Base-by-base conservation (phyloP, 2,888 invertebrate species). In the Masnerella sp. region DNA sequence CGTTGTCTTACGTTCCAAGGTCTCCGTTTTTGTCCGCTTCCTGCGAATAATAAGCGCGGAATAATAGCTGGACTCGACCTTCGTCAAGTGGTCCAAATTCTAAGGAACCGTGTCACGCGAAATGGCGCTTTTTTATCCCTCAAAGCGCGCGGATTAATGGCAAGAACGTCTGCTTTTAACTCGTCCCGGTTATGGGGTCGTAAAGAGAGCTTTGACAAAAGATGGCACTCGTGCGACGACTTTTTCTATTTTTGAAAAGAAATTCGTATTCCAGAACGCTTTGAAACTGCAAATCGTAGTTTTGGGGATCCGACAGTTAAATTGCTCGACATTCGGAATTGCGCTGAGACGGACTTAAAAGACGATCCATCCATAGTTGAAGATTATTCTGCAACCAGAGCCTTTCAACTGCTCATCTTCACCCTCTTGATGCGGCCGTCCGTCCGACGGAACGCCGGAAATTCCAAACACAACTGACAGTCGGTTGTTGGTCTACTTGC, bases 1-100 rank as follows among this genome's bases (percentile, higher is more conserved):
- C 42, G 74, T 75, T 75, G 62, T 67, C 76, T 69, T 69, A 43
- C 47, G 45, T 54, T 36, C 61, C 73, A 68, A 52, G 59, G 68
- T 78, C 73, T 70, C 65, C 58, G 58, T 43, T 52, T 59, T 69
- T 69, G 59, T 45, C 14, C 17, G 30, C 38, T 28, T 40, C 40
- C 30, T 22, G 36, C 20, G 40, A 47, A 56, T 56, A 56, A 38
- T 65, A 56, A 56, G 20, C 14, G 20, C 38, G 43, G 51, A 17
- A 30, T 54, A 54, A 61, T 61, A 22, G 18, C 15, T 15, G 14
- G 28, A 38, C 30, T 28, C 12, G 32, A 47, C 17, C 30, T 40
- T 34, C 30, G n/a, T 49, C 20, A n/a, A 32, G 22, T 18, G n/a
- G n/a, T n/a, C n/a, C n/a, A n/a, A n/a, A n/a, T n/a, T n/a, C n/a